These are phyloP conservation scores for Saccostrea glomerata DNA, from an alignment of 1,140 invertebrate genomes.

Conservation along the genomic window DNA sequence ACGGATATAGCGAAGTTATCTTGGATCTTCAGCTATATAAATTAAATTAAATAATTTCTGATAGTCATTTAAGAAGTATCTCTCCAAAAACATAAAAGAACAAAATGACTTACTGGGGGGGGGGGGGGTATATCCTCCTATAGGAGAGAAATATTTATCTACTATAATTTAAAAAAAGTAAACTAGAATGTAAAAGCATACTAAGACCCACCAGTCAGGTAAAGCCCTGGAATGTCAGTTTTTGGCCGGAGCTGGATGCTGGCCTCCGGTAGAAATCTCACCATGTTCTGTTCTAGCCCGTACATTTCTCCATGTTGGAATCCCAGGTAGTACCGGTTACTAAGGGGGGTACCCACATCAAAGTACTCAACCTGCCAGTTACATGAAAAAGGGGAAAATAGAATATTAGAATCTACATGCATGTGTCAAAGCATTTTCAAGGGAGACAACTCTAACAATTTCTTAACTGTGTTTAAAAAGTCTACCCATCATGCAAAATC, in stretches of 20 bases:
- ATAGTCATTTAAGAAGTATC: too few relatives aligned
- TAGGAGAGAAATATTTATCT: too few relatives aligned
- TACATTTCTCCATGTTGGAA: constrained; percentile 78
- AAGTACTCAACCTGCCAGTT: constrained; percentile 75
- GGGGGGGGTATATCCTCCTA: too few relatives aligned
- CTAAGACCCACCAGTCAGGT: constrained; percentile 69
- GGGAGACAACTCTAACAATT: not conserved
- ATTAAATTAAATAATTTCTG: too few relatives aligned
- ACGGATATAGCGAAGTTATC: too few relatives aligned
- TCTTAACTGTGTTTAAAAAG: too few relatives aligned
- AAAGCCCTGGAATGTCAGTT: constrained; percentile 78
- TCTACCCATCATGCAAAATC: too few relatives aligned
- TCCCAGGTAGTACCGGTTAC: constrained; percentile 78
- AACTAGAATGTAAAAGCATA: not conserved
- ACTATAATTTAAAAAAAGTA: too few relatives aligned
- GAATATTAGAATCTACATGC: not conserved
- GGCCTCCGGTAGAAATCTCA: constrained; percentile 71
- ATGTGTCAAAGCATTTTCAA: not conserved
- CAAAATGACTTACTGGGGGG: too few relatives aligned
- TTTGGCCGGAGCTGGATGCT: constrained; percentile 74
- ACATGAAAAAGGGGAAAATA: not conserved
- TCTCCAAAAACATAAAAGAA: too few relatives aligned
- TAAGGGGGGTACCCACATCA: constrained; percentile 77
- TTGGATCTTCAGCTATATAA: too few relatives aligned
- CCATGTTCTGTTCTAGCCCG: constrained; percentile 75